phyloP scores from a whole-genome alignment of 1,140 invertebrate genomes.

The Drosophila mauritiana region DNA sequence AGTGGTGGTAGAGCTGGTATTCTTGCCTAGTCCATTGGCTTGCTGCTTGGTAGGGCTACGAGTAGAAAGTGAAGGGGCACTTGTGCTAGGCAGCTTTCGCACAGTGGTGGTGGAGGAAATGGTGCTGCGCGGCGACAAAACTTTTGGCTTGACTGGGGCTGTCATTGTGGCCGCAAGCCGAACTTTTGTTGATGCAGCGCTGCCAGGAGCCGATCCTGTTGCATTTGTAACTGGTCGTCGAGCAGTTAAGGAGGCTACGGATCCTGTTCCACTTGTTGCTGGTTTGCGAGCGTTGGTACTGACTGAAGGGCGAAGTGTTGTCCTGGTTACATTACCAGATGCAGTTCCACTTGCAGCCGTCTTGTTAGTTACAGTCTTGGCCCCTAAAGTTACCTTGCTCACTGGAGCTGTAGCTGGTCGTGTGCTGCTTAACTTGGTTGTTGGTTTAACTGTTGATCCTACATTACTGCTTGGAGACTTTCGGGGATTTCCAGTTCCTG shows the following conservation, averaged over 20 bases:
- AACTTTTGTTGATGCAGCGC: constrained; percentile 24
- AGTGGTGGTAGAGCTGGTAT: constrained; percentile 28
- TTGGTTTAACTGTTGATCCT: constrained; percentile 31
- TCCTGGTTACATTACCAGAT: background rate
- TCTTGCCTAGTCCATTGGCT: constrained; percentile 57
- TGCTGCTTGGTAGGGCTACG: constrained; percentile 70
- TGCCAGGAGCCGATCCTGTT: constrained; percentile 13
- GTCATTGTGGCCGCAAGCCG: constrained; percentile 17
- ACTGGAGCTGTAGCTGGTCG: constrained; percentile 57
- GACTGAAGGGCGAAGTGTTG: constrained; percentile 27
- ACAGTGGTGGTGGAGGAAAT: constrained; percentile 52
- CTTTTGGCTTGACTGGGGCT: constrained; percentile 63
- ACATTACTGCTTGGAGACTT: constrained; percentile 57
- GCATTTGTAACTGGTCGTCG: constrained; percentile 35
- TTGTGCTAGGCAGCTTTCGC: constrained; percentile 53
- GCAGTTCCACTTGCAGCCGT: constrained; percentile 18
- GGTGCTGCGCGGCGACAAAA: constrained; percentile 53
- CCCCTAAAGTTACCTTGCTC: constrained; percentile 22
- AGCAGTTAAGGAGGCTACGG: constrained; percentile 1
- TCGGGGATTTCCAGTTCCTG: constrained; percentile 22
- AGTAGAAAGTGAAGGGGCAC: constrained; percentile 22
- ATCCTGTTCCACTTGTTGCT: constrained; percentile 19
- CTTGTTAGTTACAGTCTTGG: constrained; percentile 22
- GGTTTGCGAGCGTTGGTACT: constrained; percentile 22
- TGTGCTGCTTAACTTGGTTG: constrained; percentile 29